Evolutionary conservation across 35 echinoderm and acorn worm species (phyloP), one percentile per base, ranked within the genome.

Genomic region (Ptychodera flava): DNA sequence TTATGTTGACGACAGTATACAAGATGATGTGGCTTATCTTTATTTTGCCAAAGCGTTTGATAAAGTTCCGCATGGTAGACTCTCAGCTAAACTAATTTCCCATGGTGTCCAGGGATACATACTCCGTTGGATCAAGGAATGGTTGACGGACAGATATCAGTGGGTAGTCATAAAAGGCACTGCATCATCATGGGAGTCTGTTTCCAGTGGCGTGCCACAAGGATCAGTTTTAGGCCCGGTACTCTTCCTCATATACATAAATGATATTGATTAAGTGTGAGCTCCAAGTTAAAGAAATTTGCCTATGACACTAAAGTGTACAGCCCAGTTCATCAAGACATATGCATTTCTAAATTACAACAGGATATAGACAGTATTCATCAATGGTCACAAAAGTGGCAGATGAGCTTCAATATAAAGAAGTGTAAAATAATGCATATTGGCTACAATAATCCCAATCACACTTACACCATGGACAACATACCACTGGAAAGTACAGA

Each of bases 21-120:
- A 28, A 79, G 33, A 34, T 12, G 85, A 87, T 78, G 75, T 87
- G 0, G 1, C 79, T 6, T 78, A 78, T 34, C 33, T 87, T 1
- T 52, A 87, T 34, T 34, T 87, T 14, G 77, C 53, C 31, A 77
- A 87, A 34, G 85, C 85, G 1, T 87, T 87, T 78, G 75, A 87
- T 34, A 87, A 28, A 30, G 85, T 87, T 28, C 53, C 30, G n/a
- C 85, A 87, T 34, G 1, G 33, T 1, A 79, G 85, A 79, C 75
- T 87, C 30, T 31, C 79, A 16, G 28, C 38, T 77, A 87, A 87
- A 87, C 28, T 78, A 10, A 35, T 31, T 1, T 0, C 77, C 14
- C 77, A 87, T 87, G 85, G 75, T 2, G 35, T 87, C 0, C 28
- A n/a, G 0, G 85, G 85, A 0, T 31, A 87, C 15, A 16, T 87